Conservation (phyloP, 1,140 invertebrate genomes). For the Leguminivora glycinivorella region DNA sequence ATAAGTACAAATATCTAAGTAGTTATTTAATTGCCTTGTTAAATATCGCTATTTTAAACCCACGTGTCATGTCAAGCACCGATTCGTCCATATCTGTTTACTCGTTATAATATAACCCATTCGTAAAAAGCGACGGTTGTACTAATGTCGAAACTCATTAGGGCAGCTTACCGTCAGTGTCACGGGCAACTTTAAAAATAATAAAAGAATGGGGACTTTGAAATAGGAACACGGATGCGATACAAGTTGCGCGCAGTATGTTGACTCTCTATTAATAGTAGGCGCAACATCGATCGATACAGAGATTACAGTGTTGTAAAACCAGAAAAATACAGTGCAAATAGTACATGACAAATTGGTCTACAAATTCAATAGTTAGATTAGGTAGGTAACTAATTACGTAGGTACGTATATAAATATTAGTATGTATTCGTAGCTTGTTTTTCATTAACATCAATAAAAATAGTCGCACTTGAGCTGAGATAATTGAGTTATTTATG, state of each 20-base stretch:
- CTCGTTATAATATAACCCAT: constrained; percentile 51
- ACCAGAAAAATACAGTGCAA: no score
- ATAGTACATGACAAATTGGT: no score
- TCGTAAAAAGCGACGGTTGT: constrained; percentile 62
- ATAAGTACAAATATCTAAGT: neutral
- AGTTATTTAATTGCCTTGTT: neutral
- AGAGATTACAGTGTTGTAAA: no score
- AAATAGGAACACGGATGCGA: constrained; percentile 55
- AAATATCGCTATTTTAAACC: neutral
- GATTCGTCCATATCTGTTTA: constrained; percentile 6
- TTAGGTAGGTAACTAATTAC: no score
- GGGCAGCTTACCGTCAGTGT: constrained; percentile 72
- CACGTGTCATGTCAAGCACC: neutral
- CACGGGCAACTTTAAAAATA: constrained; percentile 73
- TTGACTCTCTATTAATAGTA: neutral
- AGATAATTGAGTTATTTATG: no score
- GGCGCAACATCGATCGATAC: no score
- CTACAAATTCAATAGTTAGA: no score
- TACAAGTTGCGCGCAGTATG: neutral
- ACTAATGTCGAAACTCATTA: constrained; percentile 77
- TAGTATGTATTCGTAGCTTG: no score
- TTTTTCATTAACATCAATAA: no score
- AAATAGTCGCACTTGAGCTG: no score
- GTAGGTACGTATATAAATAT: no score
- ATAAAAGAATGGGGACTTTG: constrained; percentile 58